Conservation (phyloP, 2,113 vertebrate species). For the Hymenochirus boettgeri region DNA sequence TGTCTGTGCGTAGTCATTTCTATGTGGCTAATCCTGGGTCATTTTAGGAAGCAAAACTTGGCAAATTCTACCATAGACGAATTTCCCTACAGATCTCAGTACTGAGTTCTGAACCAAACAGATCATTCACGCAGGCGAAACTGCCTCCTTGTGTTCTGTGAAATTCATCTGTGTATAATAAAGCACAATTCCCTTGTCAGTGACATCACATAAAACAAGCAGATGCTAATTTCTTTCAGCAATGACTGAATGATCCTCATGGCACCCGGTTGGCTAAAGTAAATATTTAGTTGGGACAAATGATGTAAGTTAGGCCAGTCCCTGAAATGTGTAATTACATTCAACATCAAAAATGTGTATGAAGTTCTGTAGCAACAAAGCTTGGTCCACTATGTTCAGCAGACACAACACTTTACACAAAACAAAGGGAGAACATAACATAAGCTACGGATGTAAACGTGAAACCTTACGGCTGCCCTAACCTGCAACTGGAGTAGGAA, state of each 20-base stretch:
- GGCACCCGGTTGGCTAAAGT: neutral
- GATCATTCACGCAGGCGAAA: too few species aligned
- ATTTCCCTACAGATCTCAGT: too few species aligned
- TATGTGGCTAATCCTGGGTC: too few species aligned
- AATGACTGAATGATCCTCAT: constrained; percentile 9
- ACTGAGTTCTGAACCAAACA: too few species aligned
- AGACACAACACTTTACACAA: neutral
- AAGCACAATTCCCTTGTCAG: neutral
- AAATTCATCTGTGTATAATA: neutral
- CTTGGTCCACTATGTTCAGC: constrained; percentile 8
- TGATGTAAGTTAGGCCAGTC: constrained; percentile 26
- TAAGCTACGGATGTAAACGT: neutral
- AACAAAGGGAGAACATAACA: neutral
- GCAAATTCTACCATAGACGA: too few species aligned
- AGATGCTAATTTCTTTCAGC: constrained; percentile 14
- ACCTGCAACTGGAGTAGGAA: neutral
- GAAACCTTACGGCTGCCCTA: neutral
- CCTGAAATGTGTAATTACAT: constrained; percentile 4
- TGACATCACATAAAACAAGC: constrained; percentile 14
- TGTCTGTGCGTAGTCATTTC: too few species aligned
- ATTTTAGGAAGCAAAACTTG: too few species aligned
- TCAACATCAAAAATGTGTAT: constrained; percentile 5
- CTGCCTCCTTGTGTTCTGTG: too few species aligned
- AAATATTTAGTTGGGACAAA: constrained; percentile 26
- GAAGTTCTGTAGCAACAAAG: neutral